Evolutionary conservation across 2,888 invertebrate genomes (phyloP).

Genomic region (Nysson spinosus): DNA sequence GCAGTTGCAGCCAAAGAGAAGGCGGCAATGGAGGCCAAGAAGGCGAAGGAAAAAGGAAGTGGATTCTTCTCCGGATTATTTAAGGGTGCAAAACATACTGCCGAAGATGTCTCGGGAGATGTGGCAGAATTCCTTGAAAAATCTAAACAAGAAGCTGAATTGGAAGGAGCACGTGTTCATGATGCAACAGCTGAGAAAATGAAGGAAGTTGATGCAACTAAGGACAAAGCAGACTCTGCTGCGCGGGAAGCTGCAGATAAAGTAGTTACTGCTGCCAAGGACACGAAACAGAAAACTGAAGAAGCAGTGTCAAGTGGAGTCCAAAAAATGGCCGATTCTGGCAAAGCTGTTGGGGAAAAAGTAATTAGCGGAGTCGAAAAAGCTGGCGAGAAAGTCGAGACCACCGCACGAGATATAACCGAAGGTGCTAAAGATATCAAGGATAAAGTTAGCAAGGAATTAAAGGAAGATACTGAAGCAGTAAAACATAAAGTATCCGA

Average conservation of each 20-base stretch:
- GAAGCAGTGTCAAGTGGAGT: constrained; percentile 30
- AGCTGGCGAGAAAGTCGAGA: constrained; percentile 36
- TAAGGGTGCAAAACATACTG: constrained; percentile 53
- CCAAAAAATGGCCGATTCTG: background rate
- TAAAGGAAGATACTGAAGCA: constrained; percentile 34
- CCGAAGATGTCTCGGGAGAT: constrained; percentile 55
- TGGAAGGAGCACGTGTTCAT: constrained; percentile 58
- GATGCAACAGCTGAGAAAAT: constrained; percentile 65
- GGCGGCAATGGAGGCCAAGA: constrained; percentile 43
- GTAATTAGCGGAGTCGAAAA: constrained; percentile 22
- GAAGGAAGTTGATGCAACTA: constrained; percentile 41
- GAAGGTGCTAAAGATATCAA: constrained; percentile 44
- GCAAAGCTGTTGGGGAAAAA: constrained; percentile 49
- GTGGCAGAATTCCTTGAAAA: constrained; percentile 62
- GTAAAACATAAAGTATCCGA: constrained; percentile 61
- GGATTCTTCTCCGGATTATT: constrained; percentile 60
- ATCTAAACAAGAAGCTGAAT: constrained; percentile 57
- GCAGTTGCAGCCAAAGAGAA: constrained; percentile 35
- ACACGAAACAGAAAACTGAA: constrained; percentile 31
- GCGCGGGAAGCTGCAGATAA: constrained; percentile 42
- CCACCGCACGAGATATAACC: constrained; percentile 13
- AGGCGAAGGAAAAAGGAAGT: constrained; percentile 54
- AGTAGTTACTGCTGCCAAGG: constrained; percentile 32
- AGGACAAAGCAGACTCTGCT: constrained; percentile 73
- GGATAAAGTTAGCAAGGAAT: constrained; percentile 70